These are phyloP conservation scores for Brevimyrus niger DNA, from an alignment of 2,113 vertebrate species.

Conservation along the genomic window DNA sequence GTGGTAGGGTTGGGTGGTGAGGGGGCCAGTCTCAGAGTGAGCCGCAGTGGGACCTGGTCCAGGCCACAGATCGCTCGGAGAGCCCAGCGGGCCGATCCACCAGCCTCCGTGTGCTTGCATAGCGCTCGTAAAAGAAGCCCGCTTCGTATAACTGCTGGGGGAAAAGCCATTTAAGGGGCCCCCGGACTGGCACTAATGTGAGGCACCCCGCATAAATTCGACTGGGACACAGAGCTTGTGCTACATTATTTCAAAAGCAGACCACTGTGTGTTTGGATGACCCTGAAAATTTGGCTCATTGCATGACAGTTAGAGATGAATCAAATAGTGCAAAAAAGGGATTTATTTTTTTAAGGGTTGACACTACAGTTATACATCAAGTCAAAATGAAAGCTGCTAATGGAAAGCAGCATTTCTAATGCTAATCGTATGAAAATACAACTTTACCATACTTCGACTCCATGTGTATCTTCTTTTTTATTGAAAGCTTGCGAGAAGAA, in stretches of 20 bases:
- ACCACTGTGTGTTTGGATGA: constrained; percentile 9
- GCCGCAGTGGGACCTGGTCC: constrained; percentile 13
- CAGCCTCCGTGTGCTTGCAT: neutral
- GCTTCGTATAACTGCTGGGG: constrained; percentile 11
- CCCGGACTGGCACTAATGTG: neutral
- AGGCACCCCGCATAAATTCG: neutral
- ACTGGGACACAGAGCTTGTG: neutral
- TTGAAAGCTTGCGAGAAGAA: constrained; percentile 36
- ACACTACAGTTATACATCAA: neutral
- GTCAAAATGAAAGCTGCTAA: neutral
- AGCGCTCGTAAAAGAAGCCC: neutral
- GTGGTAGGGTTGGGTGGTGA: neutral
- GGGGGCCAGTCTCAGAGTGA: constrained; percentile 13
- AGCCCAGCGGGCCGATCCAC: neutral
- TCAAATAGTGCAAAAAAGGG: neutral
- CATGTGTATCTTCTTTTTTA: no score
- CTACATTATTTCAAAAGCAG: constrained; percentile 6
- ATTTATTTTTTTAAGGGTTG: neutral
- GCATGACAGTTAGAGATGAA: neutral
- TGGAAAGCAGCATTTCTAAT: constrained; percentile 3
- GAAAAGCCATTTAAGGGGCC: constrained; percentile 10
- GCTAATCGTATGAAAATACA: neutral
- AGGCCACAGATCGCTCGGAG: constrained; percentile 15
- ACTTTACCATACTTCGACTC: neutral
- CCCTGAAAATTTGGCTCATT: constrained; percentile 1